Evolutionary conservation across 1,140 invertebrate genomes (phyloP).

Genomic region (Laupala kohalensis): DNA sequence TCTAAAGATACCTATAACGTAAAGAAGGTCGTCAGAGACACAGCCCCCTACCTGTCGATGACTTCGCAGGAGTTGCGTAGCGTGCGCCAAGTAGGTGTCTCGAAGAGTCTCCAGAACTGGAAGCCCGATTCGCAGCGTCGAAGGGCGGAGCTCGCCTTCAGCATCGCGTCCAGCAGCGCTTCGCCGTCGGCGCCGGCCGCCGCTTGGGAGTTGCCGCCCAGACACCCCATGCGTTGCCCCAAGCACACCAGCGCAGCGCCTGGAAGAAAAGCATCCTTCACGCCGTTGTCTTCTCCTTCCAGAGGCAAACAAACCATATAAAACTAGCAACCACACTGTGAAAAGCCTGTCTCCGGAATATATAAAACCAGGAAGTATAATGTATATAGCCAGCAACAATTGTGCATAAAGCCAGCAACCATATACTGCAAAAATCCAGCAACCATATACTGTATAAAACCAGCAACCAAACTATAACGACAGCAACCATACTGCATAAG

Average conservation of each 20-base stretch:
- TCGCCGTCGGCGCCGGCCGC: constrained; percentile 33
- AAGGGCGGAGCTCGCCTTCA: constrained; percentile 42
- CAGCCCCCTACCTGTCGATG: constrained; percentile 34
- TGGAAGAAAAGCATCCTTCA: constrained; percentile 24
- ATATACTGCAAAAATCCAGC: too few relatives aligned
- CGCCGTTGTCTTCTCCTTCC: too few relatives aligned
- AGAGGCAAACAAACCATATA: too few relatives aligned
- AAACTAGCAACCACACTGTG: too few relatives aligned
- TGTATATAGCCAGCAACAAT: too few relatives aligned
- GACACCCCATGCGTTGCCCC: constrained; percentile 41
- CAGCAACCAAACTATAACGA: too few relatives aligned
- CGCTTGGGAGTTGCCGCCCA: constrained; percentile 24
- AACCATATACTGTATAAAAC: too few relatives aligned
- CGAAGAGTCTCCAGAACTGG: constrained; percentile 50
- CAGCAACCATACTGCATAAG: too few relatives aligned
- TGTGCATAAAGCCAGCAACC: too few relatives aligned
- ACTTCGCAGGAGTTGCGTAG: constrained; percentile 40
- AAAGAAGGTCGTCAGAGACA: background rate
- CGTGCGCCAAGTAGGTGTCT: constrained; percentile 42
- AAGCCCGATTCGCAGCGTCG: constrained; percentile 45
- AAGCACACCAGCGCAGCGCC: constrained; percentile 36
- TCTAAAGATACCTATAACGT: background rate
- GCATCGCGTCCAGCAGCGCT: constrained; percentile 43
- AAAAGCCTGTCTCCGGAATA: too few relatives aligned
- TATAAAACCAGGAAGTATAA: too few relatives aligned